Evolutionary conservation across 2,113 vertebrate species (phyloP), one percentile per base, ranked within the genome.

Genomic region (Megalops atlanticus): DNA sequence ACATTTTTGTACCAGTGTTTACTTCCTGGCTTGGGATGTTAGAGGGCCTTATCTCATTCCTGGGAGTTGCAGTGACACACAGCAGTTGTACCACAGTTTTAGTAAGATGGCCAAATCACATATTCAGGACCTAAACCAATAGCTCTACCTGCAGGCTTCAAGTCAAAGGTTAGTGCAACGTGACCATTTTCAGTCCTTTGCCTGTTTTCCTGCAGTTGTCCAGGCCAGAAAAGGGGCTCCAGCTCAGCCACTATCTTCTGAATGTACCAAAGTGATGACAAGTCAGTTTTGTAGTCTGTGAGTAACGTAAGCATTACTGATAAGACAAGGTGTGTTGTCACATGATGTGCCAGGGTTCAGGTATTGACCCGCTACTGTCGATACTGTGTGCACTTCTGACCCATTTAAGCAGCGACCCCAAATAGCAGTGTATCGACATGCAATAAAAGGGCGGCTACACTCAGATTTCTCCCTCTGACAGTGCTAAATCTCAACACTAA

Each of bases 1-100:
- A 54, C 18, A 24, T 64, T 64, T 31, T 64, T 31, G 8, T n/a
- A 64, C n/a, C 49, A 24, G 49, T 24, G 49, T 54, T 24, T 54
- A 54, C 38, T 24, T 45, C 15, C 40, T 35, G 31, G 2, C 64
- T 70, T 21, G 47, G 36, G 47, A 49, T 72, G 43, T 12, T 41
- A 27, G 12, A 4, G 18, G 71, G 35, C 15, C n/a, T 70, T 40
- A 71, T 40, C 78, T 79, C 43, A 79, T 79, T 79, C 40, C 64
- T 79, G 39, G 58, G 43, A 71, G 70, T 70, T 69, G 3, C 40
- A 24, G 31, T 38, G 16, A 79, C 78, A 39, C 21, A 18, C 18
- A 18, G 24, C 33, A 79, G 70, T 24, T 71, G 31, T 70, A 33
- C 8, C 8, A 1, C 58, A 10, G 58, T 31, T 64, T 31, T 64